Evolutionary conservation across 2,797 vertebrate genomes (phyloP).

Genomic region (Hafferia zeledoni): DNA sequence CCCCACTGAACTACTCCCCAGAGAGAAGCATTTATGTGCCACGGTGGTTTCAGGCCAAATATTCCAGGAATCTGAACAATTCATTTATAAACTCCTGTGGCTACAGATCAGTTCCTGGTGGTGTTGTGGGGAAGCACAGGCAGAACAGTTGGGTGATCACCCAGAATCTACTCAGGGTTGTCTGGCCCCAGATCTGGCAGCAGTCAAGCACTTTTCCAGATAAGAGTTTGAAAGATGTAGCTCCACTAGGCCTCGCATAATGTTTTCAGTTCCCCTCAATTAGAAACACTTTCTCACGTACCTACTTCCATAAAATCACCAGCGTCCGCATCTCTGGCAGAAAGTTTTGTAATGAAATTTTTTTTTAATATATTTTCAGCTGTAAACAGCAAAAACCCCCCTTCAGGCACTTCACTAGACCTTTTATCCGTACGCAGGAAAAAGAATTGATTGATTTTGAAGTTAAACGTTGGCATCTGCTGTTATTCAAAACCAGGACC

Average conservation of each 20-base stretch:
- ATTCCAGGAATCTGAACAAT: neutral
- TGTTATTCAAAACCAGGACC: slow-evolving; percentile 86
- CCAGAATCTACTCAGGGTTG: neutral
- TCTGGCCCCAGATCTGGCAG: neutral
- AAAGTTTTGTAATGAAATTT: slow-evolving; percentile 73
- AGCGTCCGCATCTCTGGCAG: neutral
- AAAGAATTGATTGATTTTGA: slow-evolving; percentile 86
- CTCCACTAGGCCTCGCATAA: neutral
- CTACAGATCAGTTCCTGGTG: neutral
- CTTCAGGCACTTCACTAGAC: slow-evolving; percentile 79
- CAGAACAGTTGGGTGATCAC: neutral
- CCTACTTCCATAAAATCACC: slow-evolving; percentile 37
- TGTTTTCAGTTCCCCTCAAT: neutral
- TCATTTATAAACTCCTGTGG: neutral
- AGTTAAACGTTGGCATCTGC: slow-evolving; percentile 85
- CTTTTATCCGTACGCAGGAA: slow-evolving; percentile 81
- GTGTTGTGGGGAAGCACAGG: neutral
- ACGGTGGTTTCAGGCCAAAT: neutral
- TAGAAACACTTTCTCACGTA: neutral
- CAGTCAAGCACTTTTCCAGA: neutral
- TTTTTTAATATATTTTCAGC: slow-evolving; percentile 69
- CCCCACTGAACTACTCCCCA: neutral
- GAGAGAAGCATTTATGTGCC: neutral
- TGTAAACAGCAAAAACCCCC: slow-evolving; percentile 77
- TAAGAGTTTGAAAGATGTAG: neutral